phyloP scores from a whole-genome alignment of 2,113 vertebrate genomes.

The Xenopus laevis region DNA sequence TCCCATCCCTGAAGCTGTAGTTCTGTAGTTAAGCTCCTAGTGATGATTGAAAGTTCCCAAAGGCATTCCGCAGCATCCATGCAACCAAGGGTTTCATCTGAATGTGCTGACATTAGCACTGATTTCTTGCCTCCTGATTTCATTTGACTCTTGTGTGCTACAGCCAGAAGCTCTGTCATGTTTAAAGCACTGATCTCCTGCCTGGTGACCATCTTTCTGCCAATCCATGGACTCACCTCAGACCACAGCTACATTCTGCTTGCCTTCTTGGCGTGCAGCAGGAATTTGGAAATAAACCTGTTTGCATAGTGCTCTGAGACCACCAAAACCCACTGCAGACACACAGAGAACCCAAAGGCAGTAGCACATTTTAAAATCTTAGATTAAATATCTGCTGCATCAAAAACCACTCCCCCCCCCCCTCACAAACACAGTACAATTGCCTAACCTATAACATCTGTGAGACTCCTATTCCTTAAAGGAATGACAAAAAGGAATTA shows the following conservation, averaged over 20 bases:
- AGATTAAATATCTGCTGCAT: conserved; percentile 44
- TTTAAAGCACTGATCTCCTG: not conserved
- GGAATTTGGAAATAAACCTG: not conserved
- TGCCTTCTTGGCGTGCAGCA: not conserved
- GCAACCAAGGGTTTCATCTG: not conserved
- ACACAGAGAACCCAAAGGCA: conserved; percentile 23
- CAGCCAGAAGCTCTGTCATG: not conserved
- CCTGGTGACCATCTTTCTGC: not conserved
- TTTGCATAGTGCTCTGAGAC: not conserved
- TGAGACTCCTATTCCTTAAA: conserved; percentile 7
- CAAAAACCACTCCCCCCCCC: conserved; percentile 45
- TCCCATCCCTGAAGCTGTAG: conserved; percentile 16
- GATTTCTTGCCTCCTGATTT: not conserved
- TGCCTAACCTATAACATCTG: conserved; percentile 26
- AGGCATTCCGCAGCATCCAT: conserved; percentile 30
- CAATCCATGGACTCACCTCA: not conserved
- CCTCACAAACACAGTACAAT: conserved; percentile 11
- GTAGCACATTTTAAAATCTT: conserved; percentile 49
- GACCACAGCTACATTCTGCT: not conserved
- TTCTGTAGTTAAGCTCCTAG: conserved; percentile 23
- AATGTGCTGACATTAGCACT: not conserved
- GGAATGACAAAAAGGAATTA: not conserved
- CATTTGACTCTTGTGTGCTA: not conserved
- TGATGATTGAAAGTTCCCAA: conserved; percentile 41
- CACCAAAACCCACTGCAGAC: conserved; percentile 21